Conservation (phyloP, 2,888 invertebrate species). For the Cactoblastis cactorum region DNA sequence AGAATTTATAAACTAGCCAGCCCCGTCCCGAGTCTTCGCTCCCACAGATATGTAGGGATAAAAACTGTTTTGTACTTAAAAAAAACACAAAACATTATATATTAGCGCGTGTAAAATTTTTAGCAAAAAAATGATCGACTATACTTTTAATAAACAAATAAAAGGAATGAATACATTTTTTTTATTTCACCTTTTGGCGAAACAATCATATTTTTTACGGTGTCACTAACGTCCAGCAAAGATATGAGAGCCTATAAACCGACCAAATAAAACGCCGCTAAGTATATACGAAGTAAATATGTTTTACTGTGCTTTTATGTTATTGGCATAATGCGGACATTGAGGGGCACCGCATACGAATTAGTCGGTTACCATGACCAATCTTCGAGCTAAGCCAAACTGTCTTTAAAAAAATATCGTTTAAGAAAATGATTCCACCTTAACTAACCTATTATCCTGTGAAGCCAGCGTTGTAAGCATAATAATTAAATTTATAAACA, state of each 20-base stretch:
- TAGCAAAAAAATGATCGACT: background rate
- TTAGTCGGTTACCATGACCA: conserved; percentile 18
- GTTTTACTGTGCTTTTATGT: conserved; percentile 46
- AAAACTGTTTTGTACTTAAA: no score
- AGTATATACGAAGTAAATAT: conserved; percentile 36
- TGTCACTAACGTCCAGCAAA: conserved; percentile 4
- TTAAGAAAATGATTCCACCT: background rate
- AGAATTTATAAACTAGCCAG: no score
- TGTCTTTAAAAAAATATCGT: background rate
- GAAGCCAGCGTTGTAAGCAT: no score
- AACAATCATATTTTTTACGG: conserved; percentile 5
- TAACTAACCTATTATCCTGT: no score
- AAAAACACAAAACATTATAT: no score
- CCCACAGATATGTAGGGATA: no score
- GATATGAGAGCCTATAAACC: conserved; percentile 33
- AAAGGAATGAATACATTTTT: background rate
- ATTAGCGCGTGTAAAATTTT: background rate
- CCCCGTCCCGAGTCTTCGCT: no score
- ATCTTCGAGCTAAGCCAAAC: background rate
- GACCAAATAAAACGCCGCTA: conserved; percentile 27
- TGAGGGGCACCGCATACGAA: conserved; percentile 35
- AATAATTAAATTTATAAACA: no score
- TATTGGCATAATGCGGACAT: conserved; percentile 35
- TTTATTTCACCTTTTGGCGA: background rate
- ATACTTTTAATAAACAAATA: background rate